Base-by-base conservation (phyloP, 2,888 invertebrate genomes). In the Heliconius cydno region DNA sequence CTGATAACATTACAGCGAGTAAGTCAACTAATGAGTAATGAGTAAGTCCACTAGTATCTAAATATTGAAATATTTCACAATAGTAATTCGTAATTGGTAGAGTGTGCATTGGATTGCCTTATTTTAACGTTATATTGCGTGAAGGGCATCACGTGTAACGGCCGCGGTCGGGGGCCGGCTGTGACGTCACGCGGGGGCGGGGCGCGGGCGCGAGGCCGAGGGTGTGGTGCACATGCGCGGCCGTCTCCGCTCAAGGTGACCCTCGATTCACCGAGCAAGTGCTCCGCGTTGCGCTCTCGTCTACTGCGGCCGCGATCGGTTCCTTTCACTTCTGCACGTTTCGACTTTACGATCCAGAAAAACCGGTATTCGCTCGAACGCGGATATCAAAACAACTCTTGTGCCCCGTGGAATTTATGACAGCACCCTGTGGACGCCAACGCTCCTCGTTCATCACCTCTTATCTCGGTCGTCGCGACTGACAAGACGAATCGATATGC, bases 201-300 rank as follows among this genome's bases (percentile, higher is more conserved):
- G 83, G 85, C 79, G 84, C 80, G 87, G 81, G 84, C 85, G 83
- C 86, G 88, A 85, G 88, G 88, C 85, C 88, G 93, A 93, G 93
- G 94, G 94, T 92, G 94, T 93, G 92, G 93, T 93, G 94, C 94
- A 94, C 94, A 94, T 94, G 94, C 94, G 94, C 93, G 87, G 87
- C 85, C 86, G 86, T 85, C 86, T 87, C 90, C 90, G 85, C 88
- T 92, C 94, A 95, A 95, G 94, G 94, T 95, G 94, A 95, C 94
- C 94, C 90, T 90, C 89, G 86, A 87, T 88, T 88, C 87, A 86
- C 86, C 86, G 85, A 88, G 87, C 92, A 90, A 91, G 89, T 89
- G 88, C 87, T 86, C 86, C 87, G 87, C 87, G 88, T 86, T 81
- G 86, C 85, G 84, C 82, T 86, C 84, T 84, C 78, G 67, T n/a